A percentile compares a stretch with the other conserved stretches of the same genome.
phyloP scores from a whole-genome alignment of 2,113 vertebrate species.

The Anseranas semipalmata region DNA sequence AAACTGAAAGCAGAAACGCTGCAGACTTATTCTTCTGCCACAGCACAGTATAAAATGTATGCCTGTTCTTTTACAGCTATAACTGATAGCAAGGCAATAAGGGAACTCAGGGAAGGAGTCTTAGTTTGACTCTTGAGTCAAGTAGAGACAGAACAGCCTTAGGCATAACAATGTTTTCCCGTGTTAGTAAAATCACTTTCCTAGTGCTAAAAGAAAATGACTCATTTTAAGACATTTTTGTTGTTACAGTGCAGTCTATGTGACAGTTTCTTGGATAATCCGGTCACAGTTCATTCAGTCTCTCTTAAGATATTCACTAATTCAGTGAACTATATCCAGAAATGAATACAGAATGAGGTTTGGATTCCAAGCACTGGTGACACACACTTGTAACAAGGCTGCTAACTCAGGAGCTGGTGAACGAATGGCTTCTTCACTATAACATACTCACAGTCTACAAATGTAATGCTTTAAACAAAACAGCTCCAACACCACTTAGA shows the following conservation, averaged over 20 bases:
- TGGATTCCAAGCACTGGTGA: not conserved
- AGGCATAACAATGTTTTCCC: not conserved
- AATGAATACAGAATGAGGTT: not conserved
- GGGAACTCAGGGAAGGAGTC: not conserved
- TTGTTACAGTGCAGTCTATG: not conserved
- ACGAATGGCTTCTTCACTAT: not conserved
- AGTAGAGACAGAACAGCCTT: conserved; percentile 19
- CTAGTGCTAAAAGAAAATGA: not conserved
- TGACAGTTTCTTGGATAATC: not conserved
- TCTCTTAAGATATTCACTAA: not conserved
- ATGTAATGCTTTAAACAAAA: not conserved
- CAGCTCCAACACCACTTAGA: accelerated
- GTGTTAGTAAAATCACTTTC: not conserved
- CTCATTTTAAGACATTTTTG: conserved; percentile 8
- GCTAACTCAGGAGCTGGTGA: not conserved
- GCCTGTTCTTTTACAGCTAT: not conserved
- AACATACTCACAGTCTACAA: not conserved
- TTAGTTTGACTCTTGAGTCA: not conserved
- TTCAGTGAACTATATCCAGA: not conserved
- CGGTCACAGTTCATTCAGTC: not conserved
- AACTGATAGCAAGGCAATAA: not conserved
- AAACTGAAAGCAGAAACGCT: not conserved
- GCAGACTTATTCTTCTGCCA: not conserved
- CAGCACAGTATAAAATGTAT: not conserved
- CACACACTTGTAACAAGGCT: accelerated